Evolutionary conservation across 2,113 vertebrate genomes (phyloP).

Genomic region (Sorex fumeus): DNA sequence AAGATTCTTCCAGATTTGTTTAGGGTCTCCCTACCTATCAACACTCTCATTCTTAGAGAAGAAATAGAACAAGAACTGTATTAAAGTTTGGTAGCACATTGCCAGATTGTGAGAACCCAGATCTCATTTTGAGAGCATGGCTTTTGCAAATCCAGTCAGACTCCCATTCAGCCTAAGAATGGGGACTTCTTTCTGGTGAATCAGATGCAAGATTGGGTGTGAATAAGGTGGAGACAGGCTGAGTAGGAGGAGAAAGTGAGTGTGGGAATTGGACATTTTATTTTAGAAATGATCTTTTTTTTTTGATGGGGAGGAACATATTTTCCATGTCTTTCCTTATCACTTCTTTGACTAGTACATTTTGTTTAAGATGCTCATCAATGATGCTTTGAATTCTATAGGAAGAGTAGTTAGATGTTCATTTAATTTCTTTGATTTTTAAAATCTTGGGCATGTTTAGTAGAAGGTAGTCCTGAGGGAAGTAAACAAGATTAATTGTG

Average conservation of each 20-base stretch:
- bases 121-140: neutral
- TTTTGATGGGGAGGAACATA: neutral
- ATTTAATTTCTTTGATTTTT: neutral
- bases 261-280: neutral
- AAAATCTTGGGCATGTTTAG: neutral
- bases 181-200: neutral
- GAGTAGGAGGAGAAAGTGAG: neutral
- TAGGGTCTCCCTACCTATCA: neutral
- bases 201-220: neutral
- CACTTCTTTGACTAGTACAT: neutral
- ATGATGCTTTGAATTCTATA: slow-evolving; percentile 23
- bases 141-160: neutral
- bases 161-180: neutral
- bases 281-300: neutral
- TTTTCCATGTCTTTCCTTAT: neutral
- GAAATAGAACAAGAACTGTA: neutral
- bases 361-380: slow-evolving; percentile 32
- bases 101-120: neutral
- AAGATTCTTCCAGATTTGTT: neutral
- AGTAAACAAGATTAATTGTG: neutral
- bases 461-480: neutral
- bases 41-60: neutral
- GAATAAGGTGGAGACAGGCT: neutral
- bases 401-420: neutral
- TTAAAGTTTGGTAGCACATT: neutral